Conservation (phyloP, 2,113 vertebrate genomes). For the Festucalex cinctus region DNA sequence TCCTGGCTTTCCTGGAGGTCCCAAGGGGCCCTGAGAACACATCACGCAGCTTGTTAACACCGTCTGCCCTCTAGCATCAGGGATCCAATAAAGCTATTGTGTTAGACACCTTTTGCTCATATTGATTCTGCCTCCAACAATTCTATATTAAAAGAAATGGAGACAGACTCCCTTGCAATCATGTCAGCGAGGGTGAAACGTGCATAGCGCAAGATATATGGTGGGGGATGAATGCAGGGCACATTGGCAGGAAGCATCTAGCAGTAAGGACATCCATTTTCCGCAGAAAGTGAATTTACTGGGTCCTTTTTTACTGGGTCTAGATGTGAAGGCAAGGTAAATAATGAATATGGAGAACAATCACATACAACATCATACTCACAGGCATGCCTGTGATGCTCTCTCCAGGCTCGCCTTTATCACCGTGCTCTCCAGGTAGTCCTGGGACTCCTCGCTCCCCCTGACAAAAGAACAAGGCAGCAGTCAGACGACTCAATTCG, state of each 20-base stretch:
- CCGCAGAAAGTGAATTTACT: constrained; percentile 18
- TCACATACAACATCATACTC: constrained; percentile 67
- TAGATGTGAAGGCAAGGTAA: constrained; percentile 9
- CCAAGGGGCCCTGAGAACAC: constrained; percentile 80
- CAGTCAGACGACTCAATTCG: constrained; percentile 20
- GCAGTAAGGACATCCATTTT: constrained; percentile 15
- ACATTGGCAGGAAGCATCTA: not conserved
- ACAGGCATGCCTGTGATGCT: constrained; percentile 80
- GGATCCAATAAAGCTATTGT: constrained; percentile 59
- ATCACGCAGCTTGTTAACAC: constrained; percentile 63
- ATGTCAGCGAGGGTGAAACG: constrained; percentile 34
- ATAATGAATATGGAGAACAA: constrained; percentile 32
- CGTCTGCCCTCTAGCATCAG: constrained; percentile 48
- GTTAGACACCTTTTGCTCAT: constrained; percentile 61
- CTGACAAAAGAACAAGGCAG: constrained; percentile 63
- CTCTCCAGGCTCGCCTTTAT: constrained; percentile 82
- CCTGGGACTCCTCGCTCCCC: constrained; percentile 93
- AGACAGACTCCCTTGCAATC: constrained; percentile 46
- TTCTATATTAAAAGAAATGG: constrained; percentile 49
- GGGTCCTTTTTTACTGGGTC: constrained; percentile 8
- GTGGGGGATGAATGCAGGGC: constrained; percentile 7
- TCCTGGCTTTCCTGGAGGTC: constrained; percentile 83
- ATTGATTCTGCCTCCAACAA: constrained; percentile 63
- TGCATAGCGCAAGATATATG: constrained; percentile 11
- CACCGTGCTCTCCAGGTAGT: constrained; percentile 84